Base-by-base conservation (phyloP, 1,140 invertebrate genomes). In the Leptoteleia sp. region DNA sequence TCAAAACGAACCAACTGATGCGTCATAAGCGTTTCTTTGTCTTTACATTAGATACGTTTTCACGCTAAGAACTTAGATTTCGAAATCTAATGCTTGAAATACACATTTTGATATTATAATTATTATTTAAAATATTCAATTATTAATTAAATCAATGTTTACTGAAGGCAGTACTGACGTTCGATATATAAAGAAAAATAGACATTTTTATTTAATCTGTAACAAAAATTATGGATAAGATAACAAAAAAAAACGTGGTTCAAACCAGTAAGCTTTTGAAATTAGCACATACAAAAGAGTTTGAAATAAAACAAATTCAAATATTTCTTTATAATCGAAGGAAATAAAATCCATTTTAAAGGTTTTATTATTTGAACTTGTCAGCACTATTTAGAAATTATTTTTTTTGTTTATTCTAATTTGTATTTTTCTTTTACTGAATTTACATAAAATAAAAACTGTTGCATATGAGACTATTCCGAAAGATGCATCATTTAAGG, bases 1-100 rank as follows among this genome's bases (percentile, higher is more conserved):
- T 77, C 75, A 37, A 71, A 71, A 71, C 65, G 59, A 77, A 71
- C 71, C 75, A 71, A 77, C 65, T 77, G 75, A 77, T 71, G 22
- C 75, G 67, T 77, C 67, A 40, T 65, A 77, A 71, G 61, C 75
- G 67, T 77, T 71, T 71, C 59, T 67, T 65, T 59, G 1, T 50
- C 65, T 42, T 65, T 57, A 64, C 48, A 77, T 50, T 71, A 42
- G 16, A 70, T 64, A 76, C 35, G 17, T 76, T 48, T 68, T 64
- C 40, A 52, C 7, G 12, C 35, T 16, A 55, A 57, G 12, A 55
- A 55, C 17, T 45, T 40, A 22, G 35, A 65, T 8, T 52, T 27
- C 17, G 16, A 42, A 45, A 35, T 35, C 15, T 29, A 50, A 15
- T 19, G 31, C 27, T 40, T 6, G 3, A 65, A 52, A 52, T 11